Evolutionary conservation across 1,140 invertebrate genomes (phyloP), one percentile per base, ranked within the genome.

Genomic region (Amphibalanus amphitrite): DNA sequence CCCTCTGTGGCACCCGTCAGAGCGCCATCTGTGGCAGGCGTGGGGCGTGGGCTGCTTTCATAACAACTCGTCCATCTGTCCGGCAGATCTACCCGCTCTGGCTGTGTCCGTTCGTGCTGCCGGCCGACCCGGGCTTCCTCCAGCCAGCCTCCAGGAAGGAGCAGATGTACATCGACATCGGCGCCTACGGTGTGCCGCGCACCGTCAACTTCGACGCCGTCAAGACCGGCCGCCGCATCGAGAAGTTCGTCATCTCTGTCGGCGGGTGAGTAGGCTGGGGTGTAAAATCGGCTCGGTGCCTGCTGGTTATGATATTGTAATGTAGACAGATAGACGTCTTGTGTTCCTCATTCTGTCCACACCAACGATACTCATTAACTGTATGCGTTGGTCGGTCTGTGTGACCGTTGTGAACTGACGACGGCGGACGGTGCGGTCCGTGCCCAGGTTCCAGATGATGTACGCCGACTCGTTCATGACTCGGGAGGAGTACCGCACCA

Each of bases 371-470:
- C 20, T 23, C 28, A 28, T 38, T 10, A 28, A 10, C 64, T 70
- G 23, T 17, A 71, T 20, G 28, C 59, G 87, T 88, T 76, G 86
- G 92, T 75, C 90, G 90, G 64, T 76, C 76, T 70, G n/a, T n/a
- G n/a, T n/a, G n/a, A n/a, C n/a, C n/a, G n/a, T n/a, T n/a, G n/a
- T n/a, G n/a, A n/a, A n/a, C n/a, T n/a, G n/a, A n/a, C n/a, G n/a
- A n/a, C n/a, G n/a, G n/a, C n/a, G n/a, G n/a, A n/a, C n/a, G n/a
- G n/a, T n/a, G n/a, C n/a, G n/a, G n/a, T n/a, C n/a, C n/a, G n/a
- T n/a, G n/a, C n/a, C n/a, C 71, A 86, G 86, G 26, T 91, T 89
- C 79, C 90, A 93, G 82, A 93, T 93, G 90, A 79, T 93, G 69
- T 92, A 92, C 79, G 89, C 89, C 0, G 90, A 93, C 76, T 90